Evolutionary conservation across 2,888 invertebrate genomes (phyloP), one percentile per base, ranked within the genome.

Genomic region (Parasteatoda lunata): DNA sequence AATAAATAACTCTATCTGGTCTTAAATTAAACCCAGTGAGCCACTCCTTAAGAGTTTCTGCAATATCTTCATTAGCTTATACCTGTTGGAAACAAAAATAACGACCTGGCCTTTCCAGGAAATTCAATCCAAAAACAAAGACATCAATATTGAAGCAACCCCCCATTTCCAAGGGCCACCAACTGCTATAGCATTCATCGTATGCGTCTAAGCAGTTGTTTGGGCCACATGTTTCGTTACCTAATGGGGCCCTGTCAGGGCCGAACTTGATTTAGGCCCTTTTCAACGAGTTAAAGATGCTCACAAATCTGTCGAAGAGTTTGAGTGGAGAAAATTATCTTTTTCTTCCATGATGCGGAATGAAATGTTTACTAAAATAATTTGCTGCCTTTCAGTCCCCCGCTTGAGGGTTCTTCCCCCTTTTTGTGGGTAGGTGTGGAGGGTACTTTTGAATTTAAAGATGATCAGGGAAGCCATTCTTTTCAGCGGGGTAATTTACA

Each of bases 291-390:
- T 84, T 84, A 78, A 84, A 84, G 84, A 84, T 84, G 71, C 73
- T 78, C 84, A 78, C 78, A 84, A 84, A 84, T 84, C 84, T 84
- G 84, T 84, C 78, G 65, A 72, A 69, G 72, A 52, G 59, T 51
- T 13, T 8, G 52, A 52, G 75, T 15, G 54, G 69, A 70, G 72
- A 70, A 70, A 78, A 78, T 73, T 84, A 73, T 78, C 78, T 78
- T 7, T 82, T 77, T 84, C 66, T 66, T 51, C 77, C 65, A 72
- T 54, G 59, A 45, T 66, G 45, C 49, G 75, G 71, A 71, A 77
- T 83, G 77, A 83, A 83, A 77, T 84, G 84, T 84, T 84, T 84
- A 77, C 84, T 66, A 78, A 84, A 84, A 84, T 84, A 84, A 84
- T 84, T 84, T 78, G 84, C 84, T 49, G 73, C 47, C 30, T 71